Evolutionary conservation across 2,113 vertebrate species (phyloP).

Genomic region (Dipodomys merriami): DNA sequence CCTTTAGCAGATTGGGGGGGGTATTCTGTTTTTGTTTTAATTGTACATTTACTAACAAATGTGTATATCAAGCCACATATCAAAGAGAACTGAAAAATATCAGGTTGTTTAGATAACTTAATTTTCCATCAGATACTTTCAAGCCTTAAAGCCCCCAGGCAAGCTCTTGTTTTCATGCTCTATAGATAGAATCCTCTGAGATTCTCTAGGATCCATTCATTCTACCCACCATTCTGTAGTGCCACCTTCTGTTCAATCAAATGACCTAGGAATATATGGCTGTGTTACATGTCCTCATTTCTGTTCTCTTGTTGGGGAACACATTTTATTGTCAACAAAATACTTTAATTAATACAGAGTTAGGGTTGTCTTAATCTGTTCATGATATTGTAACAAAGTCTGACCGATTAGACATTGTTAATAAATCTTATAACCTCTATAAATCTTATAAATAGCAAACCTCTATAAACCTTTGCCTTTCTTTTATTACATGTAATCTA

Average conservation of each 20-base stretch:
- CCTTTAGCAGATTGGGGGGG: background rate
- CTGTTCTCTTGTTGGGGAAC: background rate
- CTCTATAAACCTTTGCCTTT: background rate
- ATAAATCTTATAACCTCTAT: too few relatives aligned
- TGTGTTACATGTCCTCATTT: background rate
- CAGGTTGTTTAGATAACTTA: background rate
- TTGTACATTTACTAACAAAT: too few relatives aligned
- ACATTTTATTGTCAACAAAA: background rate
- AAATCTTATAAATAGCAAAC: background rate
- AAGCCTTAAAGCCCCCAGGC: background rate
- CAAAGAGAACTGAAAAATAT: background rate
- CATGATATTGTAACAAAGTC: background rate
- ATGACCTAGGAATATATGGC: background rate
- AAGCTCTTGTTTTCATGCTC: constrained; percentile 18
- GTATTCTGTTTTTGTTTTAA: background rate
- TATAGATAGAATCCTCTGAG: background rate
- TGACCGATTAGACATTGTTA: background rate
- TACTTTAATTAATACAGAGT: background rate
- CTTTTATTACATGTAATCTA: too few relatives aligned
- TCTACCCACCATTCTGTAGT: background rate
- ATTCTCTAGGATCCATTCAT: background rate
- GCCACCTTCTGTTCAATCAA: background rate
- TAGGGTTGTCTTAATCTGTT: background rate
- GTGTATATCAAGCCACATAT: background rate
- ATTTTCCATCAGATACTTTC: background rate